Percentiles rank a stretch among this genome's conserved stretches.
Evolutionary conservation across 2,113 vertebrate species (phyloP).

Genomic region (Trochalopteron elliotii): DNA sequence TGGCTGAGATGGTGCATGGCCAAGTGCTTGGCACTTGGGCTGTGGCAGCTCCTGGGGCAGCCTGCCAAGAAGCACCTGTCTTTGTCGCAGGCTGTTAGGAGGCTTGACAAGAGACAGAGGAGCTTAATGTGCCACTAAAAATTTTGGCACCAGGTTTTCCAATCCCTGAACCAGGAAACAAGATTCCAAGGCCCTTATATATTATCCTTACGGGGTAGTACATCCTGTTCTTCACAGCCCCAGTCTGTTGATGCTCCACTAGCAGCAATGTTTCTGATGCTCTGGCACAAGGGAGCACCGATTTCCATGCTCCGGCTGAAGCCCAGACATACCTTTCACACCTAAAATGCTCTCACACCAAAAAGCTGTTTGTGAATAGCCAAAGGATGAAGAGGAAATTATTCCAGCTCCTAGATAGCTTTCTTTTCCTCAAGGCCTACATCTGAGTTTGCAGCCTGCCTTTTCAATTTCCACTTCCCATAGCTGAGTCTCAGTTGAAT

Average conservation of each 20-base stretch:
- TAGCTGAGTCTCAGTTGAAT: not conserved
- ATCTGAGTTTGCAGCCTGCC: not conserved
- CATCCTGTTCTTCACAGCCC: not conserved
- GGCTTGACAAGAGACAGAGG: slow-evolving; percentile 4
- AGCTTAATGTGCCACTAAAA: slow-evolving; percentile 24
- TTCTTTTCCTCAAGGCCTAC: not conserved
- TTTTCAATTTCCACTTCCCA: not conserved
- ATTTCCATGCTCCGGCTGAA: not conserved
- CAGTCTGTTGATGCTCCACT: not conserved
- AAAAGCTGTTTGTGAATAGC: not conserved
- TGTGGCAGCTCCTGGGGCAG: not conserved
- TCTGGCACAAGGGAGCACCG: not conserved
- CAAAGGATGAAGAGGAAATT: not conserved
- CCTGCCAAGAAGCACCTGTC: slow-evolving; percentile 46
- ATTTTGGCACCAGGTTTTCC: not conserved
- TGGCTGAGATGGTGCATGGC: not conserved
- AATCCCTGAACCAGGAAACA: not conserved
- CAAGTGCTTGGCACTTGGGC: slow-evolving; percentile 23
- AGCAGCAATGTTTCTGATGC: not conserved
- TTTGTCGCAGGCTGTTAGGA: not conserved
- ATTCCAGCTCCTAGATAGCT: not conserved
- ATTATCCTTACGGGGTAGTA: not conserved
- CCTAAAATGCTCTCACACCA: not conserved
- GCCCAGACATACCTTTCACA: not conserved
- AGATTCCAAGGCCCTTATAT: not conserved